A percentile compares a stretch with the other conserved stretches of the same genome.
Evolutionary conservation across 2,888 invertebrate genomes (phyloP).

Genomic region (Frankliniella intonsa): DNA sequence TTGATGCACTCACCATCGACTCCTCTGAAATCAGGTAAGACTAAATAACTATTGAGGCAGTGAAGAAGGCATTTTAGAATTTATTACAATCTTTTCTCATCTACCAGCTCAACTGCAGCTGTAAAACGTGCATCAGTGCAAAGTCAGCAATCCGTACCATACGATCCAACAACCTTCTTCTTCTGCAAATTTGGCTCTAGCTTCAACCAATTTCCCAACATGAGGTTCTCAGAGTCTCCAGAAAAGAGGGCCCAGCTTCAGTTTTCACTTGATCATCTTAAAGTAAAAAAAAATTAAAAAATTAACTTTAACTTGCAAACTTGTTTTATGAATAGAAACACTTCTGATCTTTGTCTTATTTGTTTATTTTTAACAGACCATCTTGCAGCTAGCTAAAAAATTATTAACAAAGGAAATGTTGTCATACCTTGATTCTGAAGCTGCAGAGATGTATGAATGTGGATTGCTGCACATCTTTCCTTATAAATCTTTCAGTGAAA

Average conservation of each 20-base stretch:
- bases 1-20: neutral
- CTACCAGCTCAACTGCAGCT: neutral
- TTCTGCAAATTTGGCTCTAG: conserved; percentile 90
- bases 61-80: neutral
- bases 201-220: conserved; percentile 83
- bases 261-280: conserved; percentile 70
- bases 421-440: conserved; percentile 76
- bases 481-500: conserved; percentile 92
- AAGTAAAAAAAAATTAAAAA: conserved; percentile 40
- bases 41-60: neutral
- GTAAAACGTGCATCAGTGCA: conserved; percentile 23
- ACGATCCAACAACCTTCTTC: conserved; percentile 79
- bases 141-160: conserved; percentile 63
- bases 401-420: conserved; percentile 78
- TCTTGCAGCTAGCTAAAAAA: conserved; percentile 75
- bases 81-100: neutral
- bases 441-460: conserved; percentile 65
- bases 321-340: conserved; percentile 44
- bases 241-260: conserved; percentile 62
- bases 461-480: conserved; percentile 68
- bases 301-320: neutral
- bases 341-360: conserved; percentile 41
- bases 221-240: conserved; percentile 69
- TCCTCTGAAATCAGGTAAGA: conserved; percentile 40
- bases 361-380: conserved; percentile 54